These are phyloP conservation scores for Sepioteuthis lessoniana DNA, from an alignment of 2,888 invertebrate species.

Conservation along the genomic window DNA sequence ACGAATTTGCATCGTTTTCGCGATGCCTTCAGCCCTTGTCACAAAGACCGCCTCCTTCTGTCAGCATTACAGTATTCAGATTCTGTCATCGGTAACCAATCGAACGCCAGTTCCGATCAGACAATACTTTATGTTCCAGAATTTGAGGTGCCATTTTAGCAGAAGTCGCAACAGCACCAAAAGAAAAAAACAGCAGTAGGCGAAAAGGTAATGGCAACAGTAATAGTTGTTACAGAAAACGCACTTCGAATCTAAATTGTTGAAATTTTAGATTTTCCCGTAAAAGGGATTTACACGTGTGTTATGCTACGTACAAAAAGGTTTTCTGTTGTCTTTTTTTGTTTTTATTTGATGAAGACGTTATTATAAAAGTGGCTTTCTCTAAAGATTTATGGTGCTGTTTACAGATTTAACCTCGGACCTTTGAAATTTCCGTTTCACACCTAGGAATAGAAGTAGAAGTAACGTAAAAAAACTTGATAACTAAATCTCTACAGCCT, in stretches of 20 bases:
- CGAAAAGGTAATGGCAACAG: neutral
- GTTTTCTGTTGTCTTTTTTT: too few relatives aligned
- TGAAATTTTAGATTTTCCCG: neutral
- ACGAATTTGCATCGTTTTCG: neutral
- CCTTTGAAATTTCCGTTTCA: neutral
- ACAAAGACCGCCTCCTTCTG: neutral
- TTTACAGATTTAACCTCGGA: neutral
- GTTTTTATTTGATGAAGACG: too few relatives aligned
- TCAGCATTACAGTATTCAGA: neutral
- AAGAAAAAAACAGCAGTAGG: neutral
- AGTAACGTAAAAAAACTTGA: neutral
- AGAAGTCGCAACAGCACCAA: neutral
- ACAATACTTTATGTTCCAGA: neutral
- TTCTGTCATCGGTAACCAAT: slow-evolving; percentile 9
- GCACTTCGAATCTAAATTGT: neutral
- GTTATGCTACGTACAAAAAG: too few relatives aligned
- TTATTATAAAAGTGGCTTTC: neutral
- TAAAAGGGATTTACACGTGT: neutral
- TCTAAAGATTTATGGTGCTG: neutral
- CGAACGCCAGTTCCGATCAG: neutral
- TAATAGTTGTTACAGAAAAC: neutral
- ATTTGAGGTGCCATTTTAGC: neutral
- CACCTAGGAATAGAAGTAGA: neutral
- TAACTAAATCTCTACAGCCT: too few relatives aligned
- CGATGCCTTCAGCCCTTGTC: neutral